Evolutionary conservation across 1,140 invertebrate genomes (phyloP), one percentile per base, ranked within the genome.

Genomic region (Carcinoscorpius rotundicauda): DNA sequence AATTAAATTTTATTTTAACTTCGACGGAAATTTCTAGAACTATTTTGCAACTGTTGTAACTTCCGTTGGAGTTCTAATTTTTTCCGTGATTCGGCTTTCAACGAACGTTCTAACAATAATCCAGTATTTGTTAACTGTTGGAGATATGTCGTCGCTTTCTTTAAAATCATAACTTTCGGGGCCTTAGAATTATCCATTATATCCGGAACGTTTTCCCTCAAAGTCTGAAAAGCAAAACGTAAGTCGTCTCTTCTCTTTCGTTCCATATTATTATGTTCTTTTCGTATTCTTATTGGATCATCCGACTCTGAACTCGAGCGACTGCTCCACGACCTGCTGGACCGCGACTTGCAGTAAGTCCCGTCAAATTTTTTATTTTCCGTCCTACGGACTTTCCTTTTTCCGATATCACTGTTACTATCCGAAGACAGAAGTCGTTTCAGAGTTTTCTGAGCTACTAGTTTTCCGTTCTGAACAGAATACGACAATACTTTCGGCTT

Each of bases 181-280:
- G 89, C 87, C 60, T 87, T 84, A 69, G 89, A 86, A 72, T 88
- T 87, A 65, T 84, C 82, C 66, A 81, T 77, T 4, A 93, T 82
- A 6, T 84, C 83, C 1, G 91, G 91, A 51, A 95, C 86, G 55
- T 87, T 80, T 49, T 82, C 79, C 68, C 89, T 84, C 49, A 94
- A 80, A 52, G 85, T 82, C 64, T 91, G 88, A 74, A 93, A 93
- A 5, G 86, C 81, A 72, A 6, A 64, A 29, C 89, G 86, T 57
- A 93, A 81, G 63, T 91, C 88, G 70, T 92, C 87, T 65, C 91
- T 83, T 64, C 91, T 81, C 75, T 89, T 85, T 10, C 91, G 81
- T 76, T 95, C 91, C 86, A 93, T 90, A 71, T 89, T 86, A 75
- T 95, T 95, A 78, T 95, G 91, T 69, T 89, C 78, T 71, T 84